Evolutionary conservation across 2,888 invertebrate genomes (phyloP), one percentile per base, ranked within the genome.

Genomic region (Labia minor): DNA sequence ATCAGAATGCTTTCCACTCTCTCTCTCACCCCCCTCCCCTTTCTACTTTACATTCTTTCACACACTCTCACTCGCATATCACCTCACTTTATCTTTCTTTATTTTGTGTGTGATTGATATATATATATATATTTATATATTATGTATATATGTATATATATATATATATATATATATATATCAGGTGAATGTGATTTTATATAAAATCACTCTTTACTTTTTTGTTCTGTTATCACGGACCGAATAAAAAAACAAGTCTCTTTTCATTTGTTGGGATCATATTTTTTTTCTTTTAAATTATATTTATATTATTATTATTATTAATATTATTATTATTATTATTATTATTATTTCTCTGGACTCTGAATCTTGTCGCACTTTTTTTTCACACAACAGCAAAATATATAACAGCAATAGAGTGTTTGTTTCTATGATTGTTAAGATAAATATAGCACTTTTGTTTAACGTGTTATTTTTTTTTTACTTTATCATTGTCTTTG

Each of bases 401-500:
- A 71, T 70, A 70, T 70, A 71, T 71, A 71, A 71, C 71, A 71
- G 70, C 71, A 70, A 69, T 70, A 19, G n/a, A n/a, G 49, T 67
- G 68, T 68, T 66, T 68, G 66, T 61, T 69, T 68, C 65, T 67
- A 66, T 68, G 64, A 33, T 67, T 63, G 64, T 68, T 67, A 68
- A 67, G 67, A 68, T 67, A 66, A 26, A 61, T 67, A 64, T 64
- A 70, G 69, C 69, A 70, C 68, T 67, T n/a, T 70, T 33, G 67
- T 69, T 63, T 62, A 61, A 67, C 61, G 68, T 26, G 69, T 70
- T 70, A 69, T 70, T 70, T 69, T 66, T 70, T 69, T 70, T 70
- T 70, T 37, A 68, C 68, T 72, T 72, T 73, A 65, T 67, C 65
- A 69, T 73, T 74, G 71, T 71, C 75, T 73, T 76, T 78, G 70